Evolutionary conservation across 2,888 invertebrate species (phyloP), one percentile per base, ranked within the genome.

Genomic region (Ferrisia virgata): DNA sequence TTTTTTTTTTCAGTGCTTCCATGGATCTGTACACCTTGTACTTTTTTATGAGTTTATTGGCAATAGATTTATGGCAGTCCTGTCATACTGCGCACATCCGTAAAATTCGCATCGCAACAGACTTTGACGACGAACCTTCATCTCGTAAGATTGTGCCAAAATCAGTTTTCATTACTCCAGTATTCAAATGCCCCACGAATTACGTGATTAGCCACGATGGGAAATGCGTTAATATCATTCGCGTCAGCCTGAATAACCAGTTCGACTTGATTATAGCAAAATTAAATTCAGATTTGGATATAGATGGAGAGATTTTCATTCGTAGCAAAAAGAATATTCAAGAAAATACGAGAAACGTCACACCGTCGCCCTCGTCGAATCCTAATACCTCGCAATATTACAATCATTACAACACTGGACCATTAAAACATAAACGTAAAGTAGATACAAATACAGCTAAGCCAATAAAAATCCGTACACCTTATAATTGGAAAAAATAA

Each of bases 101-200:
- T 33, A 76, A 76, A 76, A n/a, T 36, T 18, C 9, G 72, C 2
- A 6, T 36, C 1, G 72, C 72, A 6, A 36, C 72, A 4, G 72
- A 76, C 36, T 28, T 18, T n/a, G 72, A 76, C 1, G 36, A 76
- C 18, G 72, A 36, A 9, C 28, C 25, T 18, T 2, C 0, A 3
- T 33, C 72, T 18, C 72, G 72, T 18, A 76, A 76, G 31, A 53
- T 47, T 15, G 82, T 64, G 6, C 36, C 64, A 2, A 82, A 82
- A 64, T 82, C 82, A 13, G 58, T 82, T 22, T 82, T 82, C 39
- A 64, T 82, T 31, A 25, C 64, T 15, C 82, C 82, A 13, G 9
- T 13, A 6, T 64, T 82, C 36, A 6, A 36, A 8, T 82, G 82
- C n/a, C 36, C 82, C 15, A 31, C 8, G 0, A 69, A 39, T 15